Percentiles rank a stretch among this genome's conserved stretches.
Conservation (phyloP, 2,888 invertebrate genomes). For the Dicyrtomina minuta region DNA sequence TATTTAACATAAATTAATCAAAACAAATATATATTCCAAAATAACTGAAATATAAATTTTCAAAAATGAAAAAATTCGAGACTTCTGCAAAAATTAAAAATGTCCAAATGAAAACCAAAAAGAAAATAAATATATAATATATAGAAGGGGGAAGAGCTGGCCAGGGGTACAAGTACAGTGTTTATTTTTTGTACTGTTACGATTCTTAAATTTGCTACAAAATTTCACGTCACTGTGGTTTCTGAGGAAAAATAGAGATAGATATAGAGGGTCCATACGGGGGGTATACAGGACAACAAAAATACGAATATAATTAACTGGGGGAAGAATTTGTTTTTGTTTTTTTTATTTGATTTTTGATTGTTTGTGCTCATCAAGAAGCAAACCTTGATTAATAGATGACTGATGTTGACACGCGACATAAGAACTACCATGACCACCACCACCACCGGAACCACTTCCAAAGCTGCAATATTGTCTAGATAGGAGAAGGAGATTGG, state of each 20-base stretch:
- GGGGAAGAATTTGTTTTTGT: neutral
- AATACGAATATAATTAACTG: neutral
- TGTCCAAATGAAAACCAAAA: slow-evolving; percentile 35
- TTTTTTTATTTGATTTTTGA: slow-evolving; percentile 19
- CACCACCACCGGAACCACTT: slow-evolving; percentile 63
- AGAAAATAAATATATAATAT: slow-evolving; percentile 35
- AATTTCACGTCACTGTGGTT: too few species aligned
- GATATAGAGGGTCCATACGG: neutral
- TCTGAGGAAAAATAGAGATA: neutral
- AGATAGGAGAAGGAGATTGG: slow-evolving; percentile 62
- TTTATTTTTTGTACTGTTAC: neutral
- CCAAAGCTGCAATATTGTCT: slow-evolving; percentile 94
- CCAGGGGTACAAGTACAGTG: neutral
- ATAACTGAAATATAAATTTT: neutral
- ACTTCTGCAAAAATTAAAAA: slow-evolving; percentile 54
- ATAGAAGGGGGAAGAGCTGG: slow-evolving; percentile 7
- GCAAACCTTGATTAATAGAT: slow-evolving; percentile 28
- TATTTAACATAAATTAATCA: neutral
- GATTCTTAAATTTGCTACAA: too few species aligned
- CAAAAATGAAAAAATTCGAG: slow-evolving; percentile 53
- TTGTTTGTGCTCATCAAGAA: slow-evolving; percentile 7
- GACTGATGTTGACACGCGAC: slow-evolving; percentile 42
- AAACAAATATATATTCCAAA: slow-evolving; percentile 9
- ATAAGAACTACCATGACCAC: slow-evolving; percentile 20
- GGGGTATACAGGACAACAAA: slow-evolving; percentile 16